Conservation (phyloP, 2,113 vertebrate genomes). For the Sisor rabdophorus region DNA sequence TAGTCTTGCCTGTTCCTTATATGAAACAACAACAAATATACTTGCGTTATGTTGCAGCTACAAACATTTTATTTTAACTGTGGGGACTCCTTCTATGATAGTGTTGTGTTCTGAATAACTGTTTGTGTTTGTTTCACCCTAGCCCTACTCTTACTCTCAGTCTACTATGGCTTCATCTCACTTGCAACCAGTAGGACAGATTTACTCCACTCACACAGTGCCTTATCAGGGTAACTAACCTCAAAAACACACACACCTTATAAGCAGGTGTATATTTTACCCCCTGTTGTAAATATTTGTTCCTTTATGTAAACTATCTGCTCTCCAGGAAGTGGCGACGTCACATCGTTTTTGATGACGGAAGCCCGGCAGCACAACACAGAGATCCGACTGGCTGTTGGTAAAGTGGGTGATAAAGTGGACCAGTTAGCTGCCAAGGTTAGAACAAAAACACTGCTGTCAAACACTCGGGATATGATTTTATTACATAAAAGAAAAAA, state of each 20-base stretch:
- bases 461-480: background rate
- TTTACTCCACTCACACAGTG: conserved; percentile 75
- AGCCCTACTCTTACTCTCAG: conserved; percentile 77
- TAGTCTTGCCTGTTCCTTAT: no score
- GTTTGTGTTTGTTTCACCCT: background rate
- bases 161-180: conserved; percentile 69
- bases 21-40: no score
- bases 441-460: background rate
- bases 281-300: background rate
- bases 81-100: conserved; percentile 1
- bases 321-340: conserved; percentile 73
- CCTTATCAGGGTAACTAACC: conserved; percentile 82
- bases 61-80: background rate
- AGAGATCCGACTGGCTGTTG: conserved; percentile 84
- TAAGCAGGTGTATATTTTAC: background rate
- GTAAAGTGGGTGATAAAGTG: conserved; percentile 91
- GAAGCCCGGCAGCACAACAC: conserved; percentile 95
- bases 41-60: background rate
- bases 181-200: conserved; percentile 77
- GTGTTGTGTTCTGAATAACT: background rate
- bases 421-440: conserved; percentile 89
- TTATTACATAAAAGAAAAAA: no score
- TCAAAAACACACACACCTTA: background rate
- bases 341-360: conserved; percentile 91
- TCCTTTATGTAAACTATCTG: background rate